Evolutionary conservation across 2,888 invertebrate species (phyloP).

Genomic region (Sphaerophoria rueppellii): DNA sequence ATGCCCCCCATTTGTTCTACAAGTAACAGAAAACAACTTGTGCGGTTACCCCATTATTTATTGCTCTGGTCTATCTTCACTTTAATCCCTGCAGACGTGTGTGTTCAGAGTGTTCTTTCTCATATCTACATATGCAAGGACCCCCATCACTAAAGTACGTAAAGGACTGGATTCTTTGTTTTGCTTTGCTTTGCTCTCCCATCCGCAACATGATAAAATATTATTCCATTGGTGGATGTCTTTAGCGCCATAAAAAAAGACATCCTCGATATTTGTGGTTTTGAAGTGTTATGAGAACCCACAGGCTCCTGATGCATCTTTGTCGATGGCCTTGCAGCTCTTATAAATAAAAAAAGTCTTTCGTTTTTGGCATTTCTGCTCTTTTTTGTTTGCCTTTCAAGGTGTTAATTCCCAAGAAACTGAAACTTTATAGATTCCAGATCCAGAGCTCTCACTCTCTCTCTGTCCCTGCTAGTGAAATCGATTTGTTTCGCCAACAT

Average conservation of each 20-base stretch:
- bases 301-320: slow-evolving; percentile 31
- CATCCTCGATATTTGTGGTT: slow-evolving; percentile 4
- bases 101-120: neutral
- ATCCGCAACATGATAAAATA: slow-evolving; percentile 51
- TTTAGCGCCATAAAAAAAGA: slow-evolving; percentile 24
- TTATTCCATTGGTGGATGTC: neutral
- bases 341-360: too few relatives aligned
- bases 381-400: slow-evolving; percentile 42
- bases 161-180: neutral
- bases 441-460: neutral
- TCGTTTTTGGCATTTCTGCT: slow-evolving; percentile 21
- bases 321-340: too few relatives aligned
- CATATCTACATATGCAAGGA: too few relatives aligned
- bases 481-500: slow-evolving; percentile 43
- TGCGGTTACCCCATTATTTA: slow-evolving; percentile 54
- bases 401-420: slow-evolving; percentile 46
- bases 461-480: neutral
- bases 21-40: slow-evolving; percentile 2
- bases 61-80: slow-evolving; percentile 48
- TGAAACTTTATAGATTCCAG: neutral
- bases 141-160: too few relatives aligned
- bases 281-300: slow-evolving; percentile 31
- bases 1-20: neutral
- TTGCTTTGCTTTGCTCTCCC: slow-evolving; percentile 32
- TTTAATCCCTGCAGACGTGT: slow-evolving; percentile 36